Base-by-base conservation (phyloP, 2,888 invertebrate species). In the Brenthis ino region DNA sequence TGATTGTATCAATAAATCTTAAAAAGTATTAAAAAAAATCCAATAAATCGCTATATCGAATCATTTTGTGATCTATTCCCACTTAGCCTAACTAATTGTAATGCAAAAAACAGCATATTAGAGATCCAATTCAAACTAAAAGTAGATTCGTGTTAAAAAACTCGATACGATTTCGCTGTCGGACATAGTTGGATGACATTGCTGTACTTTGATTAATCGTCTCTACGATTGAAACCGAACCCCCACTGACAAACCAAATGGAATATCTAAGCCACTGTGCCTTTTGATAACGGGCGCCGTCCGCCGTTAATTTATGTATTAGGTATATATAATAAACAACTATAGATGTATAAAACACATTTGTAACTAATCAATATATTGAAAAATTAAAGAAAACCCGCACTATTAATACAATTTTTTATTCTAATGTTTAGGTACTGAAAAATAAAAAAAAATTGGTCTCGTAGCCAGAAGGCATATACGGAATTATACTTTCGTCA, bases 121-220 rank as follows among this genome's bases (percentile, higher is more conserved):
- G 54, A 58, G 73, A 73, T 71, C 69, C 75, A 73, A 71, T 73
- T 64, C 71, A 65, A 69, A 67, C 68, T 51, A 72, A 71, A 72
- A 72, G 75, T 75, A 74, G 73, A 72, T 72, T 71, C 71, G 67
- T 72, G 65, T 74, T 76, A 77, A 79, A 77, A 80, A 75, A 73
- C 64, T 71, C 82, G 82, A 86, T 85, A 85, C 85, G 69, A 86
- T 85, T 83, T 81, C 83, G 84, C 85, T 86, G 84, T 85, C 81
- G 84, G 81, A 78, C 83, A 82, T 85, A 81, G 84, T 85, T 82
- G 86, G 89, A 93, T 93, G 93, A 93, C 93, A 93, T 82, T 86
- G 92, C 93, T 87, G 79, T 88, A 89, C 89, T 86, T 82, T 93
- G 93, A 93, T 93, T 92, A 91, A 93, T 93, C 85, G 91, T 91